Evolutionary conservation across 2,113 vertebrate species (phyloP).

Genomic region (Alouatta palliata): DNA sequence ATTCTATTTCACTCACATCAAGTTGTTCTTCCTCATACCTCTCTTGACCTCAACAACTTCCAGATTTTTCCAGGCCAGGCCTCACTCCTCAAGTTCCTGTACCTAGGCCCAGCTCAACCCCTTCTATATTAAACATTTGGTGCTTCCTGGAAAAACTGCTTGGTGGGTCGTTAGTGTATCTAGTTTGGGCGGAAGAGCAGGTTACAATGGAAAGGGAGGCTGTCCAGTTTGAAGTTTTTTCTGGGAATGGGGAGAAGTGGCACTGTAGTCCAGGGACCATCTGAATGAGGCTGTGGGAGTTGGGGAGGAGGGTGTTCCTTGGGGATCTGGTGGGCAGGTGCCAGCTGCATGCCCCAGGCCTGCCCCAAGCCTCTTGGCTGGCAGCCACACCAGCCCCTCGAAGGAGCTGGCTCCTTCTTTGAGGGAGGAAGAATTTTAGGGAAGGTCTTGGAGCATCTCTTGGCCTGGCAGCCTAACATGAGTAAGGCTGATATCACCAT

Average conservation of each 20-base stretch:
- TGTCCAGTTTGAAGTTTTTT: slow-evolving; percentile 27
- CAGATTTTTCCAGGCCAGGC: not conserved
- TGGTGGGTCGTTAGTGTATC: not conserved
- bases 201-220: not conserved
- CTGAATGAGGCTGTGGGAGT: slow-evolving; percentile 33
- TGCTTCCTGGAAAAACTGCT: not conserved
- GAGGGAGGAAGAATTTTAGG: slow-evolving; percentile 2
- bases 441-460: slow-evolving; percentile 38
- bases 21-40: slow-evolving; percentile 8
- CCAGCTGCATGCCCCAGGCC: slow-evolving; percentile 78
- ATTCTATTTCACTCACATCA: not conserved
- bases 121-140: not conserved
- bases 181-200: not conserved
- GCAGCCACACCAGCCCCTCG: slow-evolving; percentile 62
- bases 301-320: slow-evolving; percentile 34
- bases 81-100: not conserved
- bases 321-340: slow-evolving; percentile 65
- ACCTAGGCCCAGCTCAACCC: not conserved
- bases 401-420: slow-evolving; percentile 47
- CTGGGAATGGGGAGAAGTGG: not conserved
- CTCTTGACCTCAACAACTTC: slow-evolving; percentile 31
- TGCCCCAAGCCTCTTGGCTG: slow-evolving; percentile 78
- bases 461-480: not conserved
- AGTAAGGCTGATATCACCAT: slow-evolving; percentile 11
- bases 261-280: slow-evolving; percentile 35